Conservation (phyloP, 1,140 invertebrate genomes). For the Papilio aristodemus region DNA sequence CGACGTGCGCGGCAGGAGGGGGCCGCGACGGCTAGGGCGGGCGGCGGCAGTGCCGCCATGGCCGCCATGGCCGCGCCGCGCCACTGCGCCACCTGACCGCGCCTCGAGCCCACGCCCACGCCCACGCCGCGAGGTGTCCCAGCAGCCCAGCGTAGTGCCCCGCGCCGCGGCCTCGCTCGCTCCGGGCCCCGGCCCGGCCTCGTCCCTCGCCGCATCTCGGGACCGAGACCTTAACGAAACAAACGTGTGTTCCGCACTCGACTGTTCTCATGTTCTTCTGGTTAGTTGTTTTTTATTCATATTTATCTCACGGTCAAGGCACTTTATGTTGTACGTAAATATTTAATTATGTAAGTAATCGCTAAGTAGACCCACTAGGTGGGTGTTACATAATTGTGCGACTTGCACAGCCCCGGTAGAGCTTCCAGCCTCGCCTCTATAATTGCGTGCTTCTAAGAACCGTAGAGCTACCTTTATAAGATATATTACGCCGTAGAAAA, state of each 20-base stretch:
- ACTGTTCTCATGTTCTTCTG: conserved; percentile 76
- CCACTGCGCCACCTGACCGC: conserved; percentile 57
- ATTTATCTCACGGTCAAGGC: not conserved
- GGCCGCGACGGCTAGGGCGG: conserved; percentile 40
- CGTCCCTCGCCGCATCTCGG: conserved; percentile 40
- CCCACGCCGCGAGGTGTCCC: conserved; percentile 55
- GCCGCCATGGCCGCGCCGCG: conserved; percentile 62
- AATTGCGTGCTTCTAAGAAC: conserved; percentile 12
- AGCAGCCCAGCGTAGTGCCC: conserved; percentile 37
- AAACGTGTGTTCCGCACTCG: conserved; percentile 73
- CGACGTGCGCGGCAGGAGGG: conserved; percentile 33
- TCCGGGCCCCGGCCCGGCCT: not conserved
- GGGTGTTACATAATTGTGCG: conserved; percentile 65
- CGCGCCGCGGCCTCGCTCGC: conserved; percentile 28
- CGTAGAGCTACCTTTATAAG: conserved; percentile 4
- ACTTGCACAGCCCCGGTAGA: conserved; percentile 21
- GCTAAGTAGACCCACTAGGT: conserved; percentile 47
- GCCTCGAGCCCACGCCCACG: conserved; percentile 51
- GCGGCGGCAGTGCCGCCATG: conserved; percentile 58
- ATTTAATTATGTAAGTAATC: conserved; percentile 35
- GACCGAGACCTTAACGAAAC: conserved; percentile 53
- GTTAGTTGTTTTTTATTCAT: conserved; percentile 56
- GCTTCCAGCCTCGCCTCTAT: conserved; percentile 18
- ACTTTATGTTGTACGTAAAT: conserved; percentile 31
- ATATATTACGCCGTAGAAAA: conserved; percentile 12